phyloP scores from a whole-genome alignment of 2,888 invertebrate species.

The Drosophila seclusa region DNA sequence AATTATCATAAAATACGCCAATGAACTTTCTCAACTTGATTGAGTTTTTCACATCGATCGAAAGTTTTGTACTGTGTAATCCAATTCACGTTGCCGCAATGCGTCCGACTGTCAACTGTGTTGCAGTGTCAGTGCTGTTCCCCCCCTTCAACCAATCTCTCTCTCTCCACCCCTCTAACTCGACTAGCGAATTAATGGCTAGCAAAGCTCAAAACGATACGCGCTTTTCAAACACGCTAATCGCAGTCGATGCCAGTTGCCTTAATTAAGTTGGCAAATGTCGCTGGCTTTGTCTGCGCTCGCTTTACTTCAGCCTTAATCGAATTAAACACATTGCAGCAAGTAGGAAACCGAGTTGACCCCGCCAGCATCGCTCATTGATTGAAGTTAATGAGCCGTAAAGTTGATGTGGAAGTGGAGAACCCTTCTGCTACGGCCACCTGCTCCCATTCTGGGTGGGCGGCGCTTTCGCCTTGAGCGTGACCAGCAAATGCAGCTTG shows the following conservation, averaged over 20 bases:
- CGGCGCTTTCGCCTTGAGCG: constrained; percentile 42
- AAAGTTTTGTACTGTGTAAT: neutral
- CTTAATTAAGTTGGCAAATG: constrained; percentile 65
- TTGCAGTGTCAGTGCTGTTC: constrained; percentile 18
- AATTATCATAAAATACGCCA: neutral
- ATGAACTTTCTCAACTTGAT: neutral
- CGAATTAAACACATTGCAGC: constrained; percentile 64
- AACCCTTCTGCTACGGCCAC: neutral
- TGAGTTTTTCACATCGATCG: neutral
- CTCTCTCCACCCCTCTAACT: neutral
- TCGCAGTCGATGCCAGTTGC: constrained; percentile 33
- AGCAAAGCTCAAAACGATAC: constrained; percentile 48
- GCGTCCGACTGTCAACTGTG: constrained; percentile 39
- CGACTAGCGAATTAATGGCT: constrained; percentile 45
- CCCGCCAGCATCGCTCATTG: constrained; percentile 53
- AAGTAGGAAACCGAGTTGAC: constrained; percentile 13
- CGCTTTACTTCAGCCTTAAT: constrained; percentile 58
- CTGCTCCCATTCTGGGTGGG: constrained; percentile 22
- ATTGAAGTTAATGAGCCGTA: constrained; percentile 73
- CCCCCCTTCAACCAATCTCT: neutral
- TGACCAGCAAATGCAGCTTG: constrained; percentile 26
- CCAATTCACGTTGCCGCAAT: constrained; percentile 24
- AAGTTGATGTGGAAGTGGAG: constrained; percentile 14
- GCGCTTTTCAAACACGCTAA: constrained; percentile 41
- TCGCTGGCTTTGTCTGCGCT: constrained; percentile 21